These are phyloP conservation scores for Nycticorax nycticorax DNA, from an alignment of 2,113 vertebrate genomes.

Conservation along the genomic window DNA sequence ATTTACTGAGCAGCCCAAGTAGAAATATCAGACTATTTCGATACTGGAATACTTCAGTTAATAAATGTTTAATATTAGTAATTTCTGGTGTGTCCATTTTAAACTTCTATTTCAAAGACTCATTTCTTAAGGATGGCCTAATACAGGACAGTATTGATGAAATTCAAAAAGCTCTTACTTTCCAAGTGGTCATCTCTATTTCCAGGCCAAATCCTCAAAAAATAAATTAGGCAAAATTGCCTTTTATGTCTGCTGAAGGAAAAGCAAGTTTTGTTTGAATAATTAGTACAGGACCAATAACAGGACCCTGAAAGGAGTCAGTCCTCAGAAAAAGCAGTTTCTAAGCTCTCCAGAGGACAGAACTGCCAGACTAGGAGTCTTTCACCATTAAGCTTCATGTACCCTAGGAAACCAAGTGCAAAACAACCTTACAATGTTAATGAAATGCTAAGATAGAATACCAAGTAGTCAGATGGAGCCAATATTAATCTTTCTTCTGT, in stretches of 20 bases:
- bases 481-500: not conserved
- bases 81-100: not conserved
- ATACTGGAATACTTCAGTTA: not conserved
- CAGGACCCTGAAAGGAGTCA: not conserved
- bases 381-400: not conserved
- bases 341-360: not conserved
- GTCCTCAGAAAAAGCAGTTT: not conserved
- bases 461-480: not conserved
- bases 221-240: not conserved
- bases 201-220: not conserved
- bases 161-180: not conserved
- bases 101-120: not conserved
- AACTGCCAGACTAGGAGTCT: not conserved
- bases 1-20: not conserved
- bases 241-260: not conserved
- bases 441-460: not conserved
- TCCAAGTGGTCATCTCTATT: not conserved
- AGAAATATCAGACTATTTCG: not conserved
- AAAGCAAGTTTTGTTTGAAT: not conserved
- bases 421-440: not conserved
- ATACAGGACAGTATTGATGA: not conserved
- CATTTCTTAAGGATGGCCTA: not conserved
- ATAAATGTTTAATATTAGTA: constrained; percentile 6
- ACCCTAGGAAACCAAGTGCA: not conserved
- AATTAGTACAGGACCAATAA: not conserved